phyloP scores from a whole-genome alignment of 2,113 vertebrate genomes.

The Ictalurus furcatus region DNA sequence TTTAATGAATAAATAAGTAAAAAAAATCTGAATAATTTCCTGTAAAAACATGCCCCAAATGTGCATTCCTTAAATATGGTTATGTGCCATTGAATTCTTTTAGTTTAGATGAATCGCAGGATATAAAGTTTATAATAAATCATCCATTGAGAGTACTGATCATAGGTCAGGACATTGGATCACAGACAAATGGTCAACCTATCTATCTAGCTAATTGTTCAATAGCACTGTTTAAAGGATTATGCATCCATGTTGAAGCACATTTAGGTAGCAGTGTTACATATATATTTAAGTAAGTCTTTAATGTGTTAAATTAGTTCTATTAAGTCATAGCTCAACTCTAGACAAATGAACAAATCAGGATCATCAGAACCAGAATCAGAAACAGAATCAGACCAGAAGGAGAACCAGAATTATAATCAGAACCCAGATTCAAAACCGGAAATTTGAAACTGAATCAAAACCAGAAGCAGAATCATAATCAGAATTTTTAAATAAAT shows the following conservation, averaged over 20 bases:
- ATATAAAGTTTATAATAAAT: not conserved
- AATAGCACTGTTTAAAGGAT: not conserved
- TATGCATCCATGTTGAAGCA: not conserved
- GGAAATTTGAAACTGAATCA: not conserved
- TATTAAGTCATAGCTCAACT: not conserved
- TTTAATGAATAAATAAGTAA: too few relatives aligned
- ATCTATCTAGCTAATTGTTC: not conserved
- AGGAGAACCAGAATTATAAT: not conserved
- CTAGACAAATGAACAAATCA: not conserved
- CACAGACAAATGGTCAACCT: not conserved
- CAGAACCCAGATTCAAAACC: not conserved
- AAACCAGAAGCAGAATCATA: not conserved
- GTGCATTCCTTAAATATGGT: not conserved
- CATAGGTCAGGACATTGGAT: not conserved
- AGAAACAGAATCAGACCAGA: not conserved
- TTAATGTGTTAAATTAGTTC: not conserved
- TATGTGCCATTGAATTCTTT: not conserved
- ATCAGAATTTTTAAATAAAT: not conserved
- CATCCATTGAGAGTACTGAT: not conserved
- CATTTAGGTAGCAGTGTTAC: not conserved
- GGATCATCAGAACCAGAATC: not conserved
- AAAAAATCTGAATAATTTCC: not conserved
- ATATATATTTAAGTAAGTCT: not conserved
- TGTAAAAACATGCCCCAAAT: not conserved
- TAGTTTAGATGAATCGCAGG: not conserved